A percentile compares a stretch with the other conserved stretches of the same genome.
Conservation (phyloP, 2,888 invertebrate species). For the Idaea aversata region DNA sequence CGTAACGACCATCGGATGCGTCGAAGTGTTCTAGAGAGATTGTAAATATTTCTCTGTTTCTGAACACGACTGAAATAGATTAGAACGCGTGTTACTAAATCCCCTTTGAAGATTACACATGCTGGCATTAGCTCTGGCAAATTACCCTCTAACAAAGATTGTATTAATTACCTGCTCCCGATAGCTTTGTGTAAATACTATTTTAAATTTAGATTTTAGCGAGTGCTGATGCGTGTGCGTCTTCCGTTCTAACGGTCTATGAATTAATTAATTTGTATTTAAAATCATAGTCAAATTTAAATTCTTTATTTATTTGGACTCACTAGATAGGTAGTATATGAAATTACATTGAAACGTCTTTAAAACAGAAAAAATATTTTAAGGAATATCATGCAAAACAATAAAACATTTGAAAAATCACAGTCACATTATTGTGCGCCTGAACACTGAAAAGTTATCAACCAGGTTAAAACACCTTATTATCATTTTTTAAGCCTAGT, state of each 20-base stretch:
- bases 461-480: neutral
- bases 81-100: slow-evolving; percentile 80
- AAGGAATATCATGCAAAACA: no score
- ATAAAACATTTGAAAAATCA: no score
- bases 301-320: neutral
- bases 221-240: slow-evolving; percentile 50
- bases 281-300: neutral
- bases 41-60: slow-evolving; percentile 81
- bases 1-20: slow-evolving; percentile 79
- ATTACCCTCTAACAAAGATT: slow-evolving; percentile 80
- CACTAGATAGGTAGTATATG: no score
- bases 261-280: neutral
- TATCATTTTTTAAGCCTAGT: neutral
- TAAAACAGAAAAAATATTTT: no score
- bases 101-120: slow-evolving; percentile 80
- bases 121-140: slow-evolving; percentile 80
- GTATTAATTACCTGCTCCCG: slow-evolving; percentile 80
- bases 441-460: no score
- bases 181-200: slow-evolving; percentile 76
- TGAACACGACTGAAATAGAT: slow-evolving; percentile 78
- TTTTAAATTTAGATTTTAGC: slow-evolving; percentile 73
- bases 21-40: slow-evolving; percentile 78
- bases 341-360: no score
- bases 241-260: neutral
- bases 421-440: no score